Conservation (phyloP, 2,797 vertebrate genomes). For the Labroides dimidiatus region DNA sequence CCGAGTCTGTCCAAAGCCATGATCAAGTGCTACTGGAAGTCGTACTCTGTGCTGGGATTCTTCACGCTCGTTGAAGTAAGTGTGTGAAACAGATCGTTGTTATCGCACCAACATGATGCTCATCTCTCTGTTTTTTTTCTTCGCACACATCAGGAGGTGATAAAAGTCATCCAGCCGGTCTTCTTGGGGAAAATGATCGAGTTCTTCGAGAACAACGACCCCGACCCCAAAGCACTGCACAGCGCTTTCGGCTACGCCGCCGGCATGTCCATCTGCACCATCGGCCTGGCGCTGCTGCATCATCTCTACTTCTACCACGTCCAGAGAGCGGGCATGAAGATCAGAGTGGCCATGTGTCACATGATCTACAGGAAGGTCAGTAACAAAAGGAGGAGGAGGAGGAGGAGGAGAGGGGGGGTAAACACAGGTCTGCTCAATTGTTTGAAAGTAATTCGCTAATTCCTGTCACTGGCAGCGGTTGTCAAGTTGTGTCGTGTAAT, state of each 20-base stretch:
- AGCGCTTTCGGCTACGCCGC: constrained; percentile 81
- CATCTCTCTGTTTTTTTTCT: no score
- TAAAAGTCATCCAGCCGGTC: constrained; percentile 90
- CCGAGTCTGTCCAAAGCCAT: constrained; percentile 90
- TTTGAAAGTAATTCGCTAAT: neutral
- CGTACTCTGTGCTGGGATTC: constrained; percentile 89
- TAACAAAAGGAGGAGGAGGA: no score
- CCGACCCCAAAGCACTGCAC: constrained; percentile 64
- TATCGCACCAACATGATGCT: no score
- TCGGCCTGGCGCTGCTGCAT: constrained; percentile 87
- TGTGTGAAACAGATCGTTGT: neutral
- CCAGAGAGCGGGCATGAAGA: constrained; percentile 92
- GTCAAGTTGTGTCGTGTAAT: neutral
- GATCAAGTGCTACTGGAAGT: constrained; percentile 92
- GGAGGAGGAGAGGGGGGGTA: no score
- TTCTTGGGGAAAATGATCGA: constrained; percentile 89
- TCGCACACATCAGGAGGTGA: constrained; percentile 85
- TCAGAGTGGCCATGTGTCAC: constrained; percentile 95
- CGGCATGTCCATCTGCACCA: constrained; percentile 81
- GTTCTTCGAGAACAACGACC: constrained; percentile 87
- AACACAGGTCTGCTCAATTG: neutral
- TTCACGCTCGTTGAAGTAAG: constrained; percentile 92
- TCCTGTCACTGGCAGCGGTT: neutral
- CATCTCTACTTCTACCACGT: constrained; percentile 95
- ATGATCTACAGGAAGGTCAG: constrained; percentile 97